Evolutionary conservation across 2,888 invertebrate species (phyloP).

Genomic region (Choreutis nemorana): DNA sequence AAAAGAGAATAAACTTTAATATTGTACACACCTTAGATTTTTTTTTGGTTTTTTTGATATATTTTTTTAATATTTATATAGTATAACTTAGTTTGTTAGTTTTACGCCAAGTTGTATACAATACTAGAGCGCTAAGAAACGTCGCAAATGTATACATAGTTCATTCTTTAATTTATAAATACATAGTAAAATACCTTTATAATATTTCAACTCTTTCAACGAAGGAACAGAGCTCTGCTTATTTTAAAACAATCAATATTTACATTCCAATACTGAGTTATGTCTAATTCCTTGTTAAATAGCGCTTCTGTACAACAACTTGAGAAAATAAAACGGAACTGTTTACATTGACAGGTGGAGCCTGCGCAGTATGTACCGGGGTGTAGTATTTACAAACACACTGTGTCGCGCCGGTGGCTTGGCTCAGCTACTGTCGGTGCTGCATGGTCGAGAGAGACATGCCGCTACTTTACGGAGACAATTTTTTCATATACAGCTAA

Average conservation of each 20-base stretch:
- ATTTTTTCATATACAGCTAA: constrained; percentile 44
- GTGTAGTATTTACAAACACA: too few relatives aligned
- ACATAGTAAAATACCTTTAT: constrained; percentile 51
- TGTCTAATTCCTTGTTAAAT: constrained; percentile 11
- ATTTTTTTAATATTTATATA: constrained; percentile 29
- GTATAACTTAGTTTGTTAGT: constrained; percentile 52
- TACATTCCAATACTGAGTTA: too few relatives aligned
- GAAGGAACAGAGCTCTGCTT: constrained; percentile 24
- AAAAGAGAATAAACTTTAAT: constrained; percentile 50
- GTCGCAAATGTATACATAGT: constrained; percentile 42
- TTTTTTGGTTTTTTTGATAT: constrained; percentile 34
- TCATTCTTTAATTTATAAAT: constrained; percentile 43
- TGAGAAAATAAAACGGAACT: too few relatives aligned
- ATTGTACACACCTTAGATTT: constrained; percentile 57
- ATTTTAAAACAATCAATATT: too few relatives aligned
- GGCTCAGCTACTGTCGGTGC: too few relatives aligned
- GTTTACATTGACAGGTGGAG: too few relatives aligned
- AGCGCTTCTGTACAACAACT: too few relatives aligned
- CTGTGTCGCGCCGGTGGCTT: too few relatives aligned
- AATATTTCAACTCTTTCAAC: constrained; percentile 16
- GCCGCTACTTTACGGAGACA: constrained; percentile 41
- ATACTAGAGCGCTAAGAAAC: constrained; percentile 51
- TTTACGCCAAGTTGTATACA: constrained; percentile 57
- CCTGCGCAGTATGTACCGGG: too few relatives aligned
- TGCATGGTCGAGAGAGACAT: constrained; percentile 36